Conservation (phyloP, 1,140 invertebrate genomes). For the Teleogryllus occipitalis region DNA sequence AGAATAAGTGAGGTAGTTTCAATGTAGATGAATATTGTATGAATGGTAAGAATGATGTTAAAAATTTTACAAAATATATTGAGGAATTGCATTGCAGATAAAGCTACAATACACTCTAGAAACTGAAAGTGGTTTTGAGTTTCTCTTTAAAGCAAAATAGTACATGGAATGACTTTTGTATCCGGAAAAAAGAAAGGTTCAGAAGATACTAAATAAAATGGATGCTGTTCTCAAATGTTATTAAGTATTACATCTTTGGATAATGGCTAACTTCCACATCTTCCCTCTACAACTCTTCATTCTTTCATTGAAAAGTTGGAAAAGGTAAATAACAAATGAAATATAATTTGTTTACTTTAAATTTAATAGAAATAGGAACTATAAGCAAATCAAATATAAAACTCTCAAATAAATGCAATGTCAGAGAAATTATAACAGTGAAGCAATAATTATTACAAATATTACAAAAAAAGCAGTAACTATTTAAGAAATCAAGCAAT, state of each 20-base stretch:
- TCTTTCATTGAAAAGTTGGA: background rate
- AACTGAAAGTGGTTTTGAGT: background rate
- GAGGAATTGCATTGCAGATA: background rate
- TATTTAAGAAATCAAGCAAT: background rate
- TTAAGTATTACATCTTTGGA: background rate
- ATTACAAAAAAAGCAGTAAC: background rate
- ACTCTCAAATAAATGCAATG: background rate
- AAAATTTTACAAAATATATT: constrained; percentile 4
- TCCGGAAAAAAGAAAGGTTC: background rate
- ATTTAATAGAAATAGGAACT: background rate
- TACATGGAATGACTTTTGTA: background rate
- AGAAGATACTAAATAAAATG: background rate
- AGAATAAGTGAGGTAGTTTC: background rate
- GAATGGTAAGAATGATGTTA: background rate
- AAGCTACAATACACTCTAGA: background rate
- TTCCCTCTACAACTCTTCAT: background rate
- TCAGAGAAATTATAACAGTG: background rate
- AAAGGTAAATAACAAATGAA: background rate
- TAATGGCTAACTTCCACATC: background rate
- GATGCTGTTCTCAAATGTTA: background rate
- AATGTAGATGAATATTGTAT: background rate
- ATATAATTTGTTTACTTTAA: background rate
- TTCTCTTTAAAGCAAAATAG: background rate
- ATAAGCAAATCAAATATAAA: constrained; percentile 1
- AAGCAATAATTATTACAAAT: background rate